phyloP scores from a whole-genome alignment of 2,797 vertebrate genomes.

The Rhabdomys pumilio region DNA sequence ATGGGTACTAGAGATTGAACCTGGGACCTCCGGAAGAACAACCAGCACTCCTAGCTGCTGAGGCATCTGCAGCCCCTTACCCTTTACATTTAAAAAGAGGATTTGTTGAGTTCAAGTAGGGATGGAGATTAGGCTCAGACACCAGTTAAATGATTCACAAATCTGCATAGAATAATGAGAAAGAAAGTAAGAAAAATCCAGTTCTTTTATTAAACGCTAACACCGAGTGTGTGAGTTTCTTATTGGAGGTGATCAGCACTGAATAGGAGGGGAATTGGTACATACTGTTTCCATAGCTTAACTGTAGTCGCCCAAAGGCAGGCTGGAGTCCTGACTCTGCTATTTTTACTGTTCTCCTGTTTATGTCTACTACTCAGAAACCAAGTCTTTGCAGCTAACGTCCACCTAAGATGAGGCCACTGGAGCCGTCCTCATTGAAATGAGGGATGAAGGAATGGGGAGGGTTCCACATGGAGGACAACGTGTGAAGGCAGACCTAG shows the following conservation, averaged over 20 bases:
- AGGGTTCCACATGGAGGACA: neutral
- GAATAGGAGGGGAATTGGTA: neutral
- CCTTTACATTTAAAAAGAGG: neutral
- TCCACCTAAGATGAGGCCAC: neutral
- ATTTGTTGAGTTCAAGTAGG: constrained; percentile 13
- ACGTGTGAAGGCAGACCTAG: fast-evolving
- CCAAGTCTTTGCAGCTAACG: neutral
- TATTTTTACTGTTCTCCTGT: neutral
- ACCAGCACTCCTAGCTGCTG: neutral
- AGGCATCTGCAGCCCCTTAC: neutral
- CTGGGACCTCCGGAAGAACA: neutral
- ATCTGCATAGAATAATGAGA: neutral
- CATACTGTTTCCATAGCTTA: neutral
- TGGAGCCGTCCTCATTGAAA: neutral
- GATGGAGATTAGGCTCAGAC: neutral
- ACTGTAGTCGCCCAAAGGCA: neutral
- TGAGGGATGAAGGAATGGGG: neutral
- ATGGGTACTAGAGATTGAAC: neutral
- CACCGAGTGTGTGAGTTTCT: neutral
- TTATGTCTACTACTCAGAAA: neutral
- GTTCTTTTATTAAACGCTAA: constrained; percentile 5
- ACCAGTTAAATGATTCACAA: neutral
- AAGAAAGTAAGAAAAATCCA: neutral
- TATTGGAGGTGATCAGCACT: neutral
- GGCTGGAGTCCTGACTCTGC: neutral